Evolutionary conservation across 2,797 vertebrate species (phyloP).

Genomic region (Peromyscus attwateri): DNA sequence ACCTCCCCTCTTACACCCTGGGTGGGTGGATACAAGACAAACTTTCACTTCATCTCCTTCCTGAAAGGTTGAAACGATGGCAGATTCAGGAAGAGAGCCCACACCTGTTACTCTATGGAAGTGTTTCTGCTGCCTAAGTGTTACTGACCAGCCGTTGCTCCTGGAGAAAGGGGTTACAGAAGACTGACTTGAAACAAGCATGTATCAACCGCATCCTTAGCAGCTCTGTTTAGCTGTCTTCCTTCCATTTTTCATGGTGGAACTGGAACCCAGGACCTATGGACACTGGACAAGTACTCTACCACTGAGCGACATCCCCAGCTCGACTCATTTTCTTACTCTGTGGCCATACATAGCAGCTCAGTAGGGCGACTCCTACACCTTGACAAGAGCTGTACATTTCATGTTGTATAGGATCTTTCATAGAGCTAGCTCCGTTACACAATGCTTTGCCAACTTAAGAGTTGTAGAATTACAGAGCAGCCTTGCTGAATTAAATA

Average conservation of each 20-base stretch:
- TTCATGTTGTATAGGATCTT: slow-evolving; percentile 70
- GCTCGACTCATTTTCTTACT: background rate
- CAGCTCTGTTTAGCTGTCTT: no score
- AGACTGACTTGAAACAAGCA: slow-evolving; percentile 30
- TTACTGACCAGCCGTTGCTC: slow-evolving; percentile 3
- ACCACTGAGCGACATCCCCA: background rate
- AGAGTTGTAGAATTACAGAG: slow-evolving; percentile 66
- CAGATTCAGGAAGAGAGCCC: slow-evolving; percentile 56
- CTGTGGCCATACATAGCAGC: background rate
- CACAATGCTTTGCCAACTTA: slow-evolving; percentile 66
- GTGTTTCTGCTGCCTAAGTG: slow-evolving; percentile 2
- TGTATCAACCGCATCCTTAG: background rate
- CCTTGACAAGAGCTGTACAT: slow-evolving; percentile 30
- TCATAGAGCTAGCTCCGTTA: slow-evolving; percentile 36
- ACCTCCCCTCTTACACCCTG: background rate
- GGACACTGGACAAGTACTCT: background rate
- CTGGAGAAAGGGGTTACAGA: background rate
- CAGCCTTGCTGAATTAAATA: slow-evolving; percentile 66
- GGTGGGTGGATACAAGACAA: slow-evolving; percentile 33
- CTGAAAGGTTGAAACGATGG: slow-evolving; percentile 59
- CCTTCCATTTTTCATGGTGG: background rate
- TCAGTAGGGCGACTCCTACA: slow-evolving; percentile 35
- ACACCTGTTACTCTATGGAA: slow-evolving; percentile 26
- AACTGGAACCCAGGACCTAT: background rate
- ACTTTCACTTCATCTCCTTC: slow-evolving; percentile 63